Evolutionary conservation across 2,113 vertebrate genomes (phyloP).

Genomic region (Ochotona curzoniae): DNA sequence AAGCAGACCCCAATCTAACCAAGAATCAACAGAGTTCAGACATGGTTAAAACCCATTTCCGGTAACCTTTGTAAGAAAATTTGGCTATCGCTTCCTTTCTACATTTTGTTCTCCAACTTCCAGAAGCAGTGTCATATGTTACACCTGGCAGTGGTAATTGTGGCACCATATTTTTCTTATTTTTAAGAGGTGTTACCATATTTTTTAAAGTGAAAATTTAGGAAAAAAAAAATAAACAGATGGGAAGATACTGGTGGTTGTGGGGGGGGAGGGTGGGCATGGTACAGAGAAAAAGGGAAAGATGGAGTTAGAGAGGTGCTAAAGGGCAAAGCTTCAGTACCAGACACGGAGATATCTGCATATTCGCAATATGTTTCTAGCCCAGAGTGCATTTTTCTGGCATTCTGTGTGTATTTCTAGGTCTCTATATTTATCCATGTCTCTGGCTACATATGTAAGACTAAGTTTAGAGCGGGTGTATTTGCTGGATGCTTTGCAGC

Average conservation of each 20-base stretch:
- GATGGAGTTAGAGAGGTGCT: conserved; percentile 84
- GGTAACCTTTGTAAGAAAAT: conserved; percentile 84
- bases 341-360: conserved; percentile 88
- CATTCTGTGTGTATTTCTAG: conserved; percentile 87
- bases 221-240: conserved; percentile 85
- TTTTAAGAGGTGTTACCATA: conserved; percentile 83
- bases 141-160: conserved; percentile 84
- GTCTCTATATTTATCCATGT: conserved; percentile 89
- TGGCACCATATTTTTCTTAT: conserved; percentile 83
- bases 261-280: conserved; percentile 52
- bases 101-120: conserved; percentile 51
- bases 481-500: conserved; percentile 84
- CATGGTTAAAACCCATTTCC: conserved; percentile 80
- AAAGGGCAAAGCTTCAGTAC: conserved; percentile 87
- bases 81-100: conserved; percentile 65
- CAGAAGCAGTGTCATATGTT: conserved; percentile 74
- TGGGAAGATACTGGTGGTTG: conserved; percentile 77
- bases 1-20: conserved; percentile 83
- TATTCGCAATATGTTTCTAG: conserved; percentile 89
- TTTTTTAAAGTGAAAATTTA: conserved; percentile 82
- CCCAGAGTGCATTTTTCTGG: conserved; percentile 85
- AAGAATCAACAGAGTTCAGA: conserved; percentile 73
- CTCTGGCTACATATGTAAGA: conserved; percentile 87
- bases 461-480: conserved; percentile 86
- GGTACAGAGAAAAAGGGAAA: conserved; percentile 69